A percentile compares a stretch with the other conserved stretches of the same genome.
Conservation (phyloP, 2,888 invertebrate genomes). For the Agrotis ipsilon region DNA sequence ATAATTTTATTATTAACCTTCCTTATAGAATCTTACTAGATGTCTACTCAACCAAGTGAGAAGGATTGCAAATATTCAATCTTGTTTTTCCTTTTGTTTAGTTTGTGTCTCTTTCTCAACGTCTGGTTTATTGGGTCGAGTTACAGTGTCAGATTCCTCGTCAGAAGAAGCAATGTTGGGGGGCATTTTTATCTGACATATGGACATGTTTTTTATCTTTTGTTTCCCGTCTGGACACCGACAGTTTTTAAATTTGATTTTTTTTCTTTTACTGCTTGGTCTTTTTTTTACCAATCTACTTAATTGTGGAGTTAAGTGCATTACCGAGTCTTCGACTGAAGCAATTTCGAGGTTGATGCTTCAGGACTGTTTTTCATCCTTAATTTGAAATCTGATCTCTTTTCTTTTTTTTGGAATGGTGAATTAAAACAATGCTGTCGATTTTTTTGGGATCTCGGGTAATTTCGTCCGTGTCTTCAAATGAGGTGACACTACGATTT, state of each 20-base stretch:
- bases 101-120: slow-evolving; percentile 70
- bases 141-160: neutral
- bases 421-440: slow-evolving; percentile 34
- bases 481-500: neutral
- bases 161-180: slow-evolving; percentile 11
- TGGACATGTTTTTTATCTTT: slow-evolving; percentile 64
- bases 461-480: neutral
- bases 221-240: slow-evolving; percentile 70
- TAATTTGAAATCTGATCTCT: neutral
- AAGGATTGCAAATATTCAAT: slow-evolving; percentile 56
- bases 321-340: neutral
- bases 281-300: slow-evolving; percentile 3
- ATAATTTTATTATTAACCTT: too few species aligned
- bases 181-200: slow-evolving; percentile 60
- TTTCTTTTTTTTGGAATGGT: neutral
- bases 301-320: slow-evolving; percentile 59
- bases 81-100: slow-evolving; percentile 74
- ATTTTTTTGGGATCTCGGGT: neutral
- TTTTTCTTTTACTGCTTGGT: slow-evolving; percentile 47
- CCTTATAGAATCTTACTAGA: too few species aligned
- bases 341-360: slow-evolving; percentile 36
- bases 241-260: slow-evolving; percentile 74
- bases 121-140: neutral
- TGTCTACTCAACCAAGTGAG: neutral
- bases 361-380: neutral